Evolutionary conservation across 2,113 vertebrate species (phyloP), one percentile per base, ranked within the genome.

Genomic region (Petroica traversi): DNA sequence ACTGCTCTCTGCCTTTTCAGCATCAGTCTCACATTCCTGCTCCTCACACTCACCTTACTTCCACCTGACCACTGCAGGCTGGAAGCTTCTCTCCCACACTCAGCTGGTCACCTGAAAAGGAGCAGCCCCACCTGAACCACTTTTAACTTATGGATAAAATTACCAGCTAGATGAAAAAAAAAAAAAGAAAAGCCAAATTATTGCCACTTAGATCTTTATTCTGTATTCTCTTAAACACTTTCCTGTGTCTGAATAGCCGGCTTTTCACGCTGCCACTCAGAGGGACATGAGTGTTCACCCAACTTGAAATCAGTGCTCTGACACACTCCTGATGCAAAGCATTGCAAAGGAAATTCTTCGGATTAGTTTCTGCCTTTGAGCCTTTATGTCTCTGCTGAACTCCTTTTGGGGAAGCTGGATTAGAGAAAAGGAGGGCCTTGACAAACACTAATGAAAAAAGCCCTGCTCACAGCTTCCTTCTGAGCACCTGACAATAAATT

Each of bases 251-350:
- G 11, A 59, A 19, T 31, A 63, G 18, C 15, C 52, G 73, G 7
- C 14, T 57, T 48, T 72, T 48, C 26, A 31, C 8, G 7, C 5
- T 80, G 49, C 11, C 6, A 7, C 29, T 62, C 29, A 24, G 8
- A 7, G 17, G 31, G 73, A 28, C 11, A 8, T 0, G 2, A 23
- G 12, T 9, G 6, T 14, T 63, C 40, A 45, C 19, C 25, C 1
- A 2, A 18, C 9, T 16, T 34, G 31, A 67, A 61, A 33, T 12
- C n/a, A 26, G 17, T 45, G 12, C 15, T 78, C 36, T 84, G 62
- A 19, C 10, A 9, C 16, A 14, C 8, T 92, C 41, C 58, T 45
- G 29, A n/a, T 33, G 31, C 68, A 79, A 77, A 58, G 36, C 17
- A 19, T 25, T 49, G 40, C 36, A 80, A 64, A 85, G 14, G 34